Evolutionary conservation across 2,888 invertebrate genomes (phyloP), one percentile per base, ranked within the genome.

Genomic region (Plusia festucae): DNA sequence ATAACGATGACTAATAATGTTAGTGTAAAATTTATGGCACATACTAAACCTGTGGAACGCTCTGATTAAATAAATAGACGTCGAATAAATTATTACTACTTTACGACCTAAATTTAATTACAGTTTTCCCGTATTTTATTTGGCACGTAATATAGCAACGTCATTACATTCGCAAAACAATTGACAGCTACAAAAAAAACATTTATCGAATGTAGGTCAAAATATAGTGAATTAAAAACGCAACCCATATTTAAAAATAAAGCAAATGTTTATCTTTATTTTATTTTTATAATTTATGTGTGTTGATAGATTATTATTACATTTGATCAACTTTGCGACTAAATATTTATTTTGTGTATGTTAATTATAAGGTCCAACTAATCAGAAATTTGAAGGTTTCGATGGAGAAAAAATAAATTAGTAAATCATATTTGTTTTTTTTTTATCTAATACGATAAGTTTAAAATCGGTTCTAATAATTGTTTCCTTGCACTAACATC

Each of bases 181-280:
- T 63, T 56, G 18, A 11, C 27, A 51, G 7, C n/a, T 24, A 34
- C 44, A 20, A 4, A 57, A 62, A 55, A 60, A 60, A 40, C 46
- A 51, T 60, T 57, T 60, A n/a, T 49, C 15, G 9, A 18, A 53
- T 40, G 30, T 53, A 40, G 3, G n/a, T 53, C n/a, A 2, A 9
- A 30, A 51, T 8, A 0, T 30, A 49, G 24, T 34, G 13, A 34
- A 8, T 2, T 34, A 22, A 44, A 27, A 51, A 18, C 9, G 0
- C 58, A 18, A 32, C 2, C 4, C 9, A 11, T 9, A 1, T 32
- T n/a, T 49, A 55, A 22, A 1, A 30, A 3, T 11, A 1, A 11
- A 18, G 7, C 11, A 15, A 18, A 7, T 15, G 44, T 30, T 13
- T 13, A 53, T 16, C 11, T 6, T n/a, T 52, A 8, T 6, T 22